Evolutionary conservation across 2,797 vertebrate genomes (phyloP).

Genomic region (Chromobotia macracanthus): DNA sequence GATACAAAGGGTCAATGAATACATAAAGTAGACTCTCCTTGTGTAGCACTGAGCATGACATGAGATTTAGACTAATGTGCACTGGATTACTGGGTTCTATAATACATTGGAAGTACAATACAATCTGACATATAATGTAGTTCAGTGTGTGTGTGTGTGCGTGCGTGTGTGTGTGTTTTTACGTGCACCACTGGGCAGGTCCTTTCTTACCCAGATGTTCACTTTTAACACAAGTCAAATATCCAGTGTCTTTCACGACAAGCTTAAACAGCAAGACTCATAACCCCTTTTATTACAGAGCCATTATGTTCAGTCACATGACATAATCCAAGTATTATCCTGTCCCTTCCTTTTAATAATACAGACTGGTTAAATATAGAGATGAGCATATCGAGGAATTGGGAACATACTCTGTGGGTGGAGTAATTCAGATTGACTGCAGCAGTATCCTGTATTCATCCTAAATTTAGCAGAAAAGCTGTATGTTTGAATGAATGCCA

Average conservation of each 20-base stretch:
- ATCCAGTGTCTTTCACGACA: constrained; percentile 7
- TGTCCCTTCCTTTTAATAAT: constrained; percentile 14
- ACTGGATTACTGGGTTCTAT: constrained; percentile 51
- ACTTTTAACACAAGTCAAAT: constrained; percentile 1
- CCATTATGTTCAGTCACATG: constrained; percentile 6
- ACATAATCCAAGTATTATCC: not conserved
- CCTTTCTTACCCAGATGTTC: constrained; percentile 21
- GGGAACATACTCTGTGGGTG: not conserved
- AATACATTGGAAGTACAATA: constrained; percentile 55
- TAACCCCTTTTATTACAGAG: not conserved
- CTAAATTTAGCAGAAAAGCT: constrained; percentile 13
- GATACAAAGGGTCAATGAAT: constrained; percentile 31
- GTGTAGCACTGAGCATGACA: constrained; percentile 41
- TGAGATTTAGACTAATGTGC: constrained; percentile 53
- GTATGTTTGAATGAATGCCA: not conserved
- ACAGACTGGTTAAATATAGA: constrained; percentile 1
- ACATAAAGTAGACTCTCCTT: constrained; percentile 1
- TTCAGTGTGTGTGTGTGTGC: too few species aligned
- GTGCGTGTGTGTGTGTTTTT: not conserved
- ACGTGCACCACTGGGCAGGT: not conserved
- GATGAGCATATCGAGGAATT: not conserved
- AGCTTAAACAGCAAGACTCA: constrained; percentile 15
- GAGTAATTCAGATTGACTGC: constrained; percentile 23
- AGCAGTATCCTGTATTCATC: too few species aligned
- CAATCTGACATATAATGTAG: constrained; percentile 43